A percentile compares a stretch with the other conserved stretches of the same genome.
Evolutionary conservation across 2,888 invertebrate species (phyloP).

Genomic region (Leucania comma): DNA sequence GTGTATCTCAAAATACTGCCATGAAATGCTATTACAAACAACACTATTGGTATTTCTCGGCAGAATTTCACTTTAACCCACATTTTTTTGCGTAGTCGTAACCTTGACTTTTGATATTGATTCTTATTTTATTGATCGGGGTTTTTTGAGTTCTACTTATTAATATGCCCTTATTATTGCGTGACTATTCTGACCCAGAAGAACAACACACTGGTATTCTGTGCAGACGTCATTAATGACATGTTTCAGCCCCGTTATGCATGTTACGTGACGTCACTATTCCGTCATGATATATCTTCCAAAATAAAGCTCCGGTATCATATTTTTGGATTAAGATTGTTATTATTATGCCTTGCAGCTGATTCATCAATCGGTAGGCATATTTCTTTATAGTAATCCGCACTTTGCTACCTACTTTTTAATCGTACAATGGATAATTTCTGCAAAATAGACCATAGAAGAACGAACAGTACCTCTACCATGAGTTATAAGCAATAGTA

Average conservation of each 20-base stretch:
- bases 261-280: conserved; percentile 18
- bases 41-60: too few relatives aligned
- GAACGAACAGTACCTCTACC: too few relatives aligned
- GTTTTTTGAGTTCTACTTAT: background rate
- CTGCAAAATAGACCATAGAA: too few relatives aligned
- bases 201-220: background rate
- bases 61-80: too few relatives aligned
- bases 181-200: background rate
- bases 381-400: background rate
- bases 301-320: conserved; percentile 1
- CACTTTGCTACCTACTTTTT: too few relatives aligned
- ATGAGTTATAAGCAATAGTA: too few relatives aligned
- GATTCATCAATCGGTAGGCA: background rate
- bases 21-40: too few relatives aligned
- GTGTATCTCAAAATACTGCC: too few relatives aligned
- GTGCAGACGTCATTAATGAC: conserved; percentile 15
- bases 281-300: background rate
- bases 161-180: background rate
- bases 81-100: too few relatives aligned
- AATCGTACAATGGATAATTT: too few relatives aligned
- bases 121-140: background rate
- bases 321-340: conserved; percentile 11
- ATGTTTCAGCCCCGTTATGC: conserved; percentile 23
- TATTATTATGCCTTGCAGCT: background rate
- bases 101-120: background rate